Percentiles rank a stretch among this genome's conserved stretches.
These are phyloP conservation scores for Glomeris marginata DNA, from an alignment of 2,888 invertebrate genomes.

Conservation along the genomic window DNA sequence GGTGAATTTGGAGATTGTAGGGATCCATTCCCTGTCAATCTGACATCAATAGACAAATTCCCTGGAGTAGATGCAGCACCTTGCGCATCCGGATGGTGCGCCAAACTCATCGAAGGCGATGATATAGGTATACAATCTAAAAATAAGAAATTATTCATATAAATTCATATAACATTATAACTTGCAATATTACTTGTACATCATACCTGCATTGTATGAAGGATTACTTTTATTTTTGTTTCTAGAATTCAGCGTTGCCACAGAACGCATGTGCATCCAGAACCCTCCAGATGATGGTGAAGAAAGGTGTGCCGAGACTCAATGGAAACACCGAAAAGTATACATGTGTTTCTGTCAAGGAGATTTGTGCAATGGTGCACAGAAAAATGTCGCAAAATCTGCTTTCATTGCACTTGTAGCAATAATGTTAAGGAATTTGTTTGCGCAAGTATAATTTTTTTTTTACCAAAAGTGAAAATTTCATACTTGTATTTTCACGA, in stretches of 20 bases:
- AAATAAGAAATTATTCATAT: neutral
- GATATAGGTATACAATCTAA: conserved; percentile 32
- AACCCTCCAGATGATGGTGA: conserved; percentile 74
- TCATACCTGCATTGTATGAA: too few species aligned
- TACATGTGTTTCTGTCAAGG: conserved; percentile 84
- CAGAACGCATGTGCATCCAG: conserved; percentile 73
- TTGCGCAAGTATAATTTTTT: too few species aligned
- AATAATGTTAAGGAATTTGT: too few species aligned
- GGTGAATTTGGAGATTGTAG: conserved; percentile 78
- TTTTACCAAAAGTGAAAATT: too few species aligned
- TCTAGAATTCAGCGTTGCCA: conserved; percentile 70
- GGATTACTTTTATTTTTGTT: too few species aligned
- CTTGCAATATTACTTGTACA: neutral
- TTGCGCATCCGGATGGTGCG: conserved; percentile 85
- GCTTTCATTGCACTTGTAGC: too few species aligned
- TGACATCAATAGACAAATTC: conserved; percentile 52
- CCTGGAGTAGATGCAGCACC: conserved; percentile 58
- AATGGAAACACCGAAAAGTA: conserved; percentile 56
- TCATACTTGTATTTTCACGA: too few species aligned
- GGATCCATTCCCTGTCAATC: conserved; percentile 67
- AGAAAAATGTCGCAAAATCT: conserved; percentile 17
- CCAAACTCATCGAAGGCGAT: conserved; percentile 65
- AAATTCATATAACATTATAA: neutral
- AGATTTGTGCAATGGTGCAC: conserved; percentile 59
- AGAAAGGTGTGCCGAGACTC: conserved; percentile 74